phyloP scores from a whole-genome alignment of 2,113 vertebrate species.

The Scytalopus superciliaris region DNA sequence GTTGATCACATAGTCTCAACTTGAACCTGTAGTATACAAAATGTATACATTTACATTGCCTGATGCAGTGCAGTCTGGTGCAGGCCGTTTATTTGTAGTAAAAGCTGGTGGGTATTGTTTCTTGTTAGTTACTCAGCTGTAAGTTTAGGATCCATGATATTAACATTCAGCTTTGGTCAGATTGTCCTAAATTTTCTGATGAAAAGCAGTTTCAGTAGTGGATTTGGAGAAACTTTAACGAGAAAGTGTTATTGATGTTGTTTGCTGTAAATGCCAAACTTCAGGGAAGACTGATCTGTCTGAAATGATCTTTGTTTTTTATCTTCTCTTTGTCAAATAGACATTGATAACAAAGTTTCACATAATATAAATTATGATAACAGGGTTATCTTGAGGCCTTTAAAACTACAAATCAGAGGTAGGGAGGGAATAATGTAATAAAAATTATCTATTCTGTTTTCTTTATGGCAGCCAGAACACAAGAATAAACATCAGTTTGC shows the following conservation, averaged over 20 bases:
- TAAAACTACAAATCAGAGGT: background rate
- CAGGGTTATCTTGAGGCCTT: background rate
- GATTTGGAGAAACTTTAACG: background rate
- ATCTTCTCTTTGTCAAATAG: background rate
- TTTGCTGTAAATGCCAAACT: background rate
- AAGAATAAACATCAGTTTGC: background rate
- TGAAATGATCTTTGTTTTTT: background rate
- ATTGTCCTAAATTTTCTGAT: background rate
- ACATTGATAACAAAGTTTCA: background rate
- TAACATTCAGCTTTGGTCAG: background rate
- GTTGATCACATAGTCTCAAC: background rate
- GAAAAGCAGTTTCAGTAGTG: background rate
- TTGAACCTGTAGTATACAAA: background rate
- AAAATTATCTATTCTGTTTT: background rate
- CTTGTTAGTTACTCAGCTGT: background rate
- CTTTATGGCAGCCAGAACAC: background rate
- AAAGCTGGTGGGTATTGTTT: background rate
- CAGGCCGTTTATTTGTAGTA: background rate
- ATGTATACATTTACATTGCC: background rate
- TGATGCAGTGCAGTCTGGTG: background rate
- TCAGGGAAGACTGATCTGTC: background rate
- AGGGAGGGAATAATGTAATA: background rate
- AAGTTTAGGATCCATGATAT: background rate
- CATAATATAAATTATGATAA: background rate
- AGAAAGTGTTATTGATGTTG: background rate